Conservation (phyloP, 2,888 invertebrate genomes). For the Pristionchus mayeri region DNA sequence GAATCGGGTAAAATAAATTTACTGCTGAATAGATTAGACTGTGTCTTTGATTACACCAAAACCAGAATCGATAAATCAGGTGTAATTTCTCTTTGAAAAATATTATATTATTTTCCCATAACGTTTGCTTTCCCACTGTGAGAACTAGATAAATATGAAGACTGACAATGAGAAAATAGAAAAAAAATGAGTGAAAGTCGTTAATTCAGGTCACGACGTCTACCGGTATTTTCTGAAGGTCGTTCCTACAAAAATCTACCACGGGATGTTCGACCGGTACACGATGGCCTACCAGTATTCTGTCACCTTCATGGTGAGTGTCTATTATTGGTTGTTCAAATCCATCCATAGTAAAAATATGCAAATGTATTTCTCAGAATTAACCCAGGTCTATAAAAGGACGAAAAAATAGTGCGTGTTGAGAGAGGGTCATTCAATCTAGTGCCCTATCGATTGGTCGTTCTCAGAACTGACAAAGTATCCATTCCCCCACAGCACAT, state of each 20-base stretch:
- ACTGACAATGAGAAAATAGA: no score
- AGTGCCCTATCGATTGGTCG: neutral
- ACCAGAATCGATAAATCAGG: no score
- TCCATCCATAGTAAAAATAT: neutral
- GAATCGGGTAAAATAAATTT: constrained; percentile 79
- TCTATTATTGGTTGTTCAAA: neutral
- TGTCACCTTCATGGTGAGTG: constrained; percentile 84
- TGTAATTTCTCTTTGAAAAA: no score
- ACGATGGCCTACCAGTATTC: constrained; percentile 88
- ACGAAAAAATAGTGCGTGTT: no score
- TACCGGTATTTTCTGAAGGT: constrained; percentile 96
- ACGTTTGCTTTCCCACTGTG: no score
- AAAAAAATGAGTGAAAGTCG: neutral
- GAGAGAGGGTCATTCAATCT: no score
- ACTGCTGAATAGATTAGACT: neutral
- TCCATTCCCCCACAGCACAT: neutral
- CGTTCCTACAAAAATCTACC: constrained; percentile 90
- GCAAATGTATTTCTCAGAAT: no score
- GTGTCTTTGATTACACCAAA: neutral
- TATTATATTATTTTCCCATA: no score
- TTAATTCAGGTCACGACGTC: constrained; percentile 83
- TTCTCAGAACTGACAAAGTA: no score
- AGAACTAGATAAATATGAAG: no score
- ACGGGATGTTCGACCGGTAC: constrained; percentile 65
- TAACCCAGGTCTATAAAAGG: no score